These are phyloP conservation scores for Heliothis subflexa DNA, from an alignment of 1,140 invertebrate genomes.

Conservation along the genomic window DNA sequence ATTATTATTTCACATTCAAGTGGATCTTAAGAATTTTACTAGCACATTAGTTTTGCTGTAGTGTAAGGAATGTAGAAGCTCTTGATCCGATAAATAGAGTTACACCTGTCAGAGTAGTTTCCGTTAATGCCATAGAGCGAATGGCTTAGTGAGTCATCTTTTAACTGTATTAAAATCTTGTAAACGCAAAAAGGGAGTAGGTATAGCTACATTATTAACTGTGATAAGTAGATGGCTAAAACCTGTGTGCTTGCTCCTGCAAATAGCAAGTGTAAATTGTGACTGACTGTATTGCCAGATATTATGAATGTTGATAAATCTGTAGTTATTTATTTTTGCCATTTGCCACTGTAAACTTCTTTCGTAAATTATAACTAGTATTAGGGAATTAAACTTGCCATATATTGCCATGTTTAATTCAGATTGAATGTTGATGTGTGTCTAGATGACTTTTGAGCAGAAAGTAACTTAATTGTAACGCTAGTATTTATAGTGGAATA, in stretches of 20 bases:
- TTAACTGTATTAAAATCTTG: background rate
- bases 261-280: slow-evolving; percentile 12
- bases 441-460: slow-evolving; percentile 9
- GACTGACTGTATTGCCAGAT: slow-evolving; percentile 35
- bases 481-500: slow-evolving; percentile 47
- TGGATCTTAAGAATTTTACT: too few relatives aligned
- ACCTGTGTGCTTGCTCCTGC: slow-evolving; percentile 12
- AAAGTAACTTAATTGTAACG: slow-evolving; percentile 45
- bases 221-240: slow-evolving; percentile 60
- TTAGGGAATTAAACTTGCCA: slow-evolving; percentile 81
- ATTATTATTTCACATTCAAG: too few relatives aligned
- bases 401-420: slow-evolving; percentile 82
- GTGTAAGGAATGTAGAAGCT: too few relatives aligned
- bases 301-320: slow-evolving; percentile 41
- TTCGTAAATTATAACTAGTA: slow-evolving; percentile 39
- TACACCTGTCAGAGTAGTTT: background rate
- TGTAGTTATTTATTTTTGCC: slow-evolving; percentile 44
- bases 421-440: slow-evolving; percentile 44
- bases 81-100: too few relatives aligned
- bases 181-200: background rate
- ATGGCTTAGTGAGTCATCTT: background rate
- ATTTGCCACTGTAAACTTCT: slow-evolving; percentile 47
- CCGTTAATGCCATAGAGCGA: background rate
- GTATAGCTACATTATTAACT: slow-evolving; percentile 54
- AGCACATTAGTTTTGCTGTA: too few relatives aligned